These are phyloP conservation scores for Gobio occitaniae DNA, from an alignment of 2,797 vertebrate species.

Conservation along the genomic window DNA sequence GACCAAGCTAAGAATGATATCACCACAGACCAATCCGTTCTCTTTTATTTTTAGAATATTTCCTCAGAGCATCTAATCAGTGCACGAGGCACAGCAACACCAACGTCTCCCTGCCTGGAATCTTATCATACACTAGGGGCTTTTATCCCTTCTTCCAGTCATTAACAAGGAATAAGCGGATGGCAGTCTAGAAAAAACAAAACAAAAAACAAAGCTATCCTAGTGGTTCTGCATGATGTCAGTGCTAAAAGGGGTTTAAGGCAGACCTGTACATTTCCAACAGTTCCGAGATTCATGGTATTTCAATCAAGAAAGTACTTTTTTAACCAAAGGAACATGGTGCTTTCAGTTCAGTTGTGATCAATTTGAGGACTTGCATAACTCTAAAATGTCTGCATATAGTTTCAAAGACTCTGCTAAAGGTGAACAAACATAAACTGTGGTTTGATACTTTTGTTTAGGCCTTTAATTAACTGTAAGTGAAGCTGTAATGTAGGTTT, in stretches of 20 bases:
- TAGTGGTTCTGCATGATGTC: constrained; percentile 74
- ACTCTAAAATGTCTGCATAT: constrained; percentile 22
- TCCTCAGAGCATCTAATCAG: constrained; percentile 76
- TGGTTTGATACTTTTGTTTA: constrained; percentile 34
- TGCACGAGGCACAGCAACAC: constrained; percentile 66
- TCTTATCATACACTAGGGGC: constrained; percentile 77
- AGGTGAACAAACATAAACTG: neutral
- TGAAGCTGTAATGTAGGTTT: constrained; percentile 41
- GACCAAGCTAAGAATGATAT: constrained; percentile 65
- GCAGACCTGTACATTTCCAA: constrained; percentile 22
- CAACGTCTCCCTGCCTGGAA: constrained; percentile 60
- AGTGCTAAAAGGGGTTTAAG: constrained; percentile 55
- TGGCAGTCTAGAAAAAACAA: constrained; percentile 41
- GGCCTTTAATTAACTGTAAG: constrained; percentile 39
- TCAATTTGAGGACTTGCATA: constrained; percentile 42
- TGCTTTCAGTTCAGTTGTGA: constrained; percentile 31
- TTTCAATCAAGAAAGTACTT: constrained; percentile 34
- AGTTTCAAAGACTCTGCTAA: constrained; percentile 24
- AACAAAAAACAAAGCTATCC: constrained; percentile 61
- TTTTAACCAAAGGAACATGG: neutral
- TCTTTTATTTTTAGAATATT: constrained; percentile 78
- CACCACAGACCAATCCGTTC: constrained; percentile 65
- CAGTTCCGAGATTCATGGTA: constrained; percentile 1
- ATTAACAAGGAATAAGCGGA: constrained; percentile 67
- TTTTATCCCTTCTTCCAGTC: constrained; percentile 77